Evolutionary conservation across 92 coral and sea anemone species (phyloP), one percentile per base, ranked within the genome.

Genomic region (Plumapathes pennacea): DNA sequence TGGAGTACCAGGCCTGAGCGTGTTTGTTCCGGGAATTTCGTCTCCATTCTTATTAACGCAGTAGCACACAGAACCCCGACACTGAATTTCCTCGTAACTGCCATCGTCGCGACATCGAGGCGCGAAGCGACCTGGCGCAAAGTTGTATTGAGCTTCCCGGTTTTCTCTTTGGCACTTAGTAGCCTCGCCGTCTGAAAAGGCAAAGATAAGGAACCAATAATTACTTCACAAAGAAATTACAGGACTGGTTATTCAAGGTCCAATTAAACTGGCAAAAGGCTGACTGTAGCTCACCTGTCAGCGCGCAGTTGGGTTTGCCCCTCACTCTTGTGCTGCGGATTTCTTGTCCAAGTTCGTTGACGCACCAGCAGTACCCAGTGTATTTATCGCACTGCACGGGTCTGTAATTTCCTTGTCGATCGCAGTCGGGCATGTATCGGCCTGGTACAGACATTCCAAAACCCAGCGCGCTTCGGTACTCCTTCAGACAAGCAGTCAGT

Each of bases 91-190:
- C 14, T 85, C 74, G 47, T 80, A 92, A 57, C 76, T 57, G 10
- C 98, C 98, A 32, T 85, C 67, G 10, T 82, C 50, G 17, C 80
- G 71, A 45, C 98, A 92, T 12, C 73, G 76, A 23, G 98, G 98
- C 43, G 84, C 74, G 37, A 80, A 92, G 31, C 78, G 80, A 15
- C 90, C 86, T 18, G 63, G 75, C 33, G 46, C 62, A 11, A 68
- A 23, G 44, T 73, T 52, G 30, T 66, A 54, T 22, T 82, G 72
- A 3, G 90, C 76, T 14, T 60, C 60, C 43, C 78, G 76, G 41
- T 90, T 67, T 72, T 77, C 83, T 46, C 80, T 76, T 48, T 87
- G 86, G 30, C 96, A 87, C 44, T 69, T 61, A 5, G 96, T 87
- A 23, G 77, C 54, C 45, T 43, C 57, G 3, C 71, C 84, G 18